Evolutionary conservation across 2,888 invertebrate species (phyloP).

Genomic region (Pollenia angustigena): DNA sequence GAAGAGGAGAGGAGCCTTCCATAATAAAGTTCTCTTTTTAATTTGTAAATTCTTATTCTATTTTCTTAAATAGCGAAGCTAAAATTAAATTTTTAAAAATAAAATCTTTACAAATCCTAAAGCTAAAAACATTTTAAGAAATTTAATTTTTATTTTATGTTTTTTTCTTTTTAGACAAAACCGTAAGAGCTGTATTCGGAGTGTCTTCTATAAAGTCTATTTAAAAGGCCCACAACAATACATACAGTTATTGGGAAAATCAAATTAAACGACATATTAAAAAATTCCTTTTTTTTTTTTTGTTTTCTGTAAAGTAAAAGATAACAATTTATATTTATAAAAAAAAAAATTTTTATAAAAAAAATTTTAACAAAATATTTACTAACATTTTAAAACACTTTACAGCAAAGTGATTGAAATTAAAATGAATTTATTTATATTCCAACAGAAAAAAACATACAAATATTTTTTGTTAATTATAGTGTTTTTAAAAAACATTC

Average conservation of each 20-base stretch:
- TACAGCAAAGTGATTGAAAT: conserved; percentile 58
- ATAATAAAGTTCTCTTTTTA: no score
- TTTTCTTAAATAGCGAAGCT: neutral
- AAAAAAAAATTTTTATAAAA: conserved; percentile 10
- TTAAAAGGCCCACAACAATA: conserved; percentile 57
- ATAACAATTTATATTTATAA: conserved; percentile 25
- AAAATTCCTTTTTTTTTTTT: no score
- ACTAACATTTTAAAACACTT: conserved; percentile 69
- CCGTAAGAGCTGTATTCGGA: conserved; percentile 49
- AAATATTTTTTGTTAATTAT: conserved; percentile 34
- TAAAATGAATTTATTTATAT: conserved; percentile 56
- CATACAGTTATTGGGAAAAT: neutral
- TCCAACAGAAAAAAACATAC: conserved; percentile 35
- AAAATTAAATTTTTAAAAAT: neutral
- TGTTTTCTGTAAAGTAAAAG: conserved; percentile 25
- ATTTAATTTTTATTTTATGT: neutral
- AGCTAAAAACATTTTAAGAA: neutral
- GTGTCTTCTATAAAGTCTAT: conserved; percentile 56
- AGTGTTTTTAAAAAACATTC: conserved; percentile 37
- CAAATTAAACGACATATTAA: neutral
- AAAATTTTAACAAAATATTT: conserved; percentile 23
- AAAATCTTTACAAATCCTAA: neutral
- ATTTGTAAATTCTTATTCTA: no score
- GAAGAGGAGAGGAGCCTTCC: no score
- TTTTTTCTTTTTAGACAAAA: conserved; percentile 48